These are phyloP conservation scores for Vimba vimba DNA, from an alignment of 2,113 vertebrate species.

Conservation along the genomic window DNA sequence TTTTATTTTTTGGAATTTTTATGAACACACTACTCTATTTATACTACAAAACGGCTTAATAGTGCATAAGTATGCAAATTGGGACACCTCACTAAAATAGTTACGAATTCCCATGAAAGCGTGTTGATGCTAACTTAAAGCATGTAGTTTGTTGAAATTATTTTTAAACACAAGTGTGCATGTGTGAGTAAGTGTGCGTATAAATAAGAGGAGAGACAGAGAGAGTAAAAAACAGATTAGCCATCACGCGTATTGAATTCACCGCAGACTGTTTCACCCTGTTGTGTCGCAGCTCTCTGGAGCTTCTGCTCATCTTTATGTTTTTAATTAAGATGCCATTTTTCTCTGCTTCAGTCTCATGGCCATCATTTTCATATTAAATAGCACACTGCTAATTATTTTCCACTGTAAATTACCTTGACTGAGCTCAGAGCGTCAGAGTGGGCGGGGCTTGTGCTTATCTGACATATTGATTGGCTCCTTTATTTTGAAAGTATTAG, in stretches of 20 bases:
- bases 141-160: neutral
- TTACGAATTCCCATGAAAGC: neutral
- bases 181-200: neutral
- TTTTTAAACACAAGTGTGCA: neutral
- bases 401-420: neutral
- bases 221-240: neutral
- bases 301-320: slow-evolving; percentile 12
- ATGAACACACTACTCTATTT: too few relatives aligned
- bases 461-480: slow-evolving; percentile 42
- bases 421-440: neutral
- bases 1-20: too few relatives aligned
- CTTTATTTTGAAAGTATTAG: slow-evolving; percentile 24
- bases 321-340: slow-evolving; percentile 24
- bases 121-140: neutral
- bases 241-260: neutral
- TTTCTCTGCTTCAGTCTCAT: neutral
- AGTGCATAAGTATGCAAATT: too few relatives aligned
- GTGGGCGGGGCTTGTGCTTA: slow-evolving; percentile 13
- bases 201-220: neutral
- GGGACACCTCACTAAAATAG: neutral
- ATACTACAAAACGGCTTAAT: too few relatives aligned
- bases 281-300: neutral
- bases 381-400: slow-evolving; percentile 25
- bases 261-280: neutral
- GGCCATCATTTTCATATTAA: neutral